These are phyloP conservation scores for Gavia stellata DNA, from an alignment of 2,113 vertebrate species.

Conservation along the genomic window DNA sequence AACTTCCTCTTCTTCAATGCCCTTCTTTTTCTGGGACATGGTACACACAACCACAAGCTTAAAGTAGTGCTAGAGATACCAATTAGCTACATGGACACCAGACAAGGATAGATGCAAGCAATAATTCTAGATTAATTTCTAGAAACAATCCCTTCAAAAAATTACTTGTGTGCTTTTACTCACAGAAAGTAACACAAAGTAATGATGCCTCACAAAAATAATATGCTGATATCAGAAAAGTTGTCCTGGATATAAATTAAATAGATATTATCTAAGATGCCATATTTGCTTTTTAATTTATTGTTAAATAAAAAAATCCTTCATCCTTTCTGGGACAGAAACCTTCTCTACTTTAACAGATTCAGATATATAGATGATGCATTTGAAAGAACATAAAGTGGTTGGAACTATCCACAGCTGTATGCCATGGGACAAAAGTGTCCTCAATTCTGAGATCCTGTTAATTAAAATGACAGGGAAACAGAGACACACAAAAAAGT, in stretches of 20 bases:
- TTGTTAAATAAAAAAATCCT: not conserved
- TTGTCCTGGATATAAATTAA: not conserved
- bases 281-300: not conserved
- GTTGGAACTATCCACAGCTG: not conserved
- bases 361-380: not conserved
- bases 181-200: not conserved
- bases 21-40: not conserved
- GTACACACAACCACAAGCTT: not conserved
- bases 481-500: not conserved
- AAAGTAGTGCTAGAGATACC: not conserved
- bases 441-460: not conserved
- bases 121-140: not conserved
- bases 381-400: not conserved
- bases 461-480: not conserved
- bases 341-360: not conserved
- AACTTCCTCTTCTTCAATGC: not conserved
- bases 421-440: not conserved
- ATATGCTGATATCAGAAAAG: not conserved
- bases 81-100: not conserved
- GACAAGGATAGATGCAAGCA: not conserved
- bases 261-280: not conserved
- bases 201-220: not conserved
- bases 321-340: not conserved
- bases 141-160: not conserved
- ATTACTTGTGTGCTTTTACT: not conserved